Evolutionary conservation across 2,888 invertebrate genomes (phyloP).

Genomic region (Sicus ferrugineus): DNA sequence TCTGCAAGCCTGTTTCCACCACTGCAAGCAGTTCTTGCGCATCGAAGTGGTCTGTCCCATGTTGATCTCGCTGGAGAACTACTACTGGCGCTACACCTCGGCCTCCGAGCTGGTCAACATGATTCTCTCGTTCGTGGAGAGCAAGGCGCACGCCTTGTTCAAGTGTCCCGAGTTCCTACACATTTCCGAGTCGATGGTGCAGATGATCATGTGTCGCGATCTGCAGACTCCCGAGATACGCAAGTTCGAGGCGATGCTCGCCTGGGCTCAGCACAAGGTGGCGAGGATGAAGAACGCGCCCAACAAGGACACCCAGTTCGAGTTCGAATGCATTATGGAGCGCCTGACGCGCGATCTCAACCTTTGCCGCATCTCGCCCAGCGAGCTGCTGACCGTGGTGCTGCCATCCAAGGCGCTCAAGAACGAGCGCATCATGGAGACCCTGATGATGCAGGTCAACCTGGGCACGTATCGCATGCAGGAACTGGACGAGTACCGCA

Average conservation of each 20-base stretch:
- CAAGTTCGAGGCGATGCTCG: slow-evolving; percentile 92
- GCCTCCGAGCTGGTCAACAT: slow-evolving; percentile 93
- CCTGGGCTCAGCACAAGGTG: slow-evolving; percentile 88
- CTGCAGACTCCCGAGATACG: slow-evolving; percentile 87
- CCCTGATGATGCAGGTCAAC: slow-evolving; percentile 92
- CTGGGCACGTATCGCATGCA: slow-evolving; percentile 92
- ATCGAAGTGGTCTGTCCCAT: slow-evolving; percentile 93
- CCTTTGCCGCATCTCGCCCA: slow-evolving; percentile 88
- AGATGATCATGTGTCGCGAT: slow-evolving; percentile 92
- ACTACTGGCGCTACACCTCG: slow-evolving; percentile 94
- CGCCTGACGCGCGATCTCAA: slow-evolving; percentile 87
- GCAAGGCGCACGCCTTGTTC: slow-evolving; percentile 84
- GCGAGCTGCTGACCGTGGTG: slow-evolving; percentile 91
- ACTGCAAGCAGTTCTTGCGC: slow-evolving; percentile 90
- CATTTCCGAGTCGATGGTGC: slow-evolving; percentile 93
- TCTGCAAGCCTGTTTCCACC: slow-evolving; percentile 93
- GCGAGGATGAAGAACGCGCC: slow-evolving; percentile 73
- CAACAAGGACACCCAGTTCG: slow-evolving; percentile 84
- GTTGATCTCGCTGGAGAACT: slow-evolving; percentile 91
- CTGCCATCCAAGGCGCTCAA: slow-evolving; percentile 91
- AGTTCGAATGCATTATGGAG: slow-evolving; percentile 94
- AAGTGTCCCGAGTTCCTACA: slow-evolving; percentile 84
- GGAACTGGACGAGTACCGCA: slow-evolving; percentile 87
- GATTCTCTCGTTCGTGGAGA: slow-evolving; percentile 90
- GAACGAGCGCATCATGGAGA: slow-evolving; percentile 90